A percentile compares a stretch with the other conserved stretches of the same genome.
phyloP scores from a whole-genome alignment of 2,113 vertebrate species.

The Nothobranchius furzeri region DNA sequence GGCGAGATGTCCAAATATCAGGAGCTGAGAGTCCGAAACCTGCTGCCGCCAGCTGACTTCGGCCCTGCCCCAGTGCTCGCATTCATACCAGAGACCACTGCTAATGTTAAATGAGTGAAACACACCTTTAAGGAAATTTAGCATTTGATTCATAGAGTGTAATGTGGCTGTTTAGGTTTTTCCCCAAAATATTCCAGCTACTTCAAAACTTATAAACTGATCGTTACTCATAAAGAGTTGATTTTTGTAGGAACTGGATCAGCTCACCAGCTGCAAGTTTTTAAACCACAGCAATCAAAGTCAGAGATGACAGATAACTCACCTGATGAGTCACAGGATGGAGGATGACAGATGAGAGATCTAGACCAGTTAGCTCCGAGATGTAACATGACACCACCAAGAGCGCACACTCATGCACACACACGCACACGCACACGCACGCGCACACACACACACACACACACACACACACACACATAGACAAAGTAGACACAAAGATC shows the following conservation, averaged over 20 bases:
- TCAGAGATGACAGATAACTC: conserved; percentile 58
- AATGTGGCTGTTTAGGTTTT: too few relatives aligned
- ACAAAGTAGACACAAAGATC: conserved; percentile 9
- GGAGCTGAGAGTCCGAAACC: too few relatives aligned
- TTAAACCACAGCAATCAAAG: conserved; percentile 28
- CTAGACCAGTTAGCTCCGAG: conserved; percentile 44
- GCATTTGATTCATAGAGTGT: too few relatives aligned
- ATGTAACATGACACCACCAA: conserved; percentile 50
- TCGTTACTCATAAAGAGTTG: neutral
- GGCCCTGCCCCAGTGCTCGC: too few relatives aligned
- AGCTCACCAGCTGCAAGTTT: conserved; percentile 38
- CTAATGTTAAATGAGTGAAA: too few relatives aligned
- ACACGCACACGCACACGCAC: conserved; percentile 8
- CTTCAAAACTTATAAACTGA: neutral
- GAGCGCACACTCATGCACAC: conserved; percentile 3
- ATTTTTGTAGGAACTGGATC: conserved; percentile 17
- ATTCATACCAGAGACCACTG: too few relatives aligned
- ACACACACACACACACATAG: conserved; percentile 5
- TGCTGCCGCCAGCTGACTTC: too few relatives aligned
- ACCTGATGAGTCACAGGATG: conserved; percentile 58
- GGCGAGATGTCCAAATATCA: too few relatives aligned
- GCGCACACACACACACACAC: conserved; percentile 6
- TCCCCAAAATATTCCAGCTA: too few relatives aligned
- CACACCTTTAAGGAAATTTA: too few relatives aligned
- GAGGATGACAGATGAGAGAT: conserved; percentile 61